phyloP scores from a whole-genome alignment of 2,888 invertebrate genomes.

The Rhodophaea formosa region DNA sequence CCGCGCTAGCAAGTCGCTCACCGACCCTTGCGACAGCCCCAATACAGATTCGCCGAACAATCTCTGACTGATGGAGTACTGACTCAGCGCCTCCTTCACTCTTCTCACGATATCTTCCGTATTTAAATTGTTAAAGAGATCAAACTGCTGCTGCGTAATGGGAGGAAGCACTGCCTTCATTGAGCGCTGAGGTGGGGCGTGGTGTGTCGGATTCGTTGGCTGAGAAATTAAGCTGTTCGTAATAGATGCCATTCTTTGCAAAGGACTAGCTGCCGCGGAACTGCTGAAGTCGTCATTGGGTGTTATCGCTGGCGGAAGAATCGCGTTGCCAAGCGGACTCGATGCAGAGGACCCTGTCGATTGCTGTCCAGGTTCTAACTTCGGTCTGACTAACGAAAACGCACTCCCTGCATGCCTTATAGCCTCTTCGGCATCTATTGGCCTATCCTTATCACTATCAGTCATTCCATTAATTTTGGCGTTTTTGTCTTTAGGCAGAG shows the following conservation, averaged over 20 bases:
- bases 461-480: conserved; percentile 84
- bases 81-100: conserved; percentile 96
- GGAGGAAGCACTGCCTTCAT: conserved; percentile 98
- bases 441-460: conserved; percentile 85
- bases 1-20: conserved; percentile 96
- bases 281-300: conserved; percentile 90
- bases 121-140: conserved; percentile 97
- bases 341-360: conserved; percentile 90
- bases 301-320: conserved; percentile 91
- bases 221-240: conserved; percentile 97
- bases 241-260: conserved; percentile 98
- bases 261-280: conserved; percentile 93
- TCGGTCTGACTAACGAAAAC: conserved; percentile 93
- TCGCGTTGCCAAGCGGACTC: conserved; percentile 91
- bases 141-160: conserved; percentile 99
- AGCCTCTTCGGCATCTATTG: conserved; percentile 84
- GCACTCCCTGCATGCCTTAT: conserved; percentile 90
- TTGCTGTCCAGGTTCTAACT: conserved; percentile 88
- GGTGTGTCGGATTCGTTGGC: conserved; percentile 92
- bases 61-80: conserved; percentile 98
- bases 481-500: conserved; percentile 88
- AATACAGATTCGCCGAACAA: conserved; percentile 99
- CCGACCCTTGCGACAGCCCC: conserved; percentile 97
- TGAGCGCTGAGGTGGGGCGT: conserved; percentile 91
- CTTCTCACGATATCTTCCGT: conserved; percentile 99